A percentile compares a stretch with the other conserved stretches of the same genome.
These are phyloP conservation scores for Eurosta solidaginis DNA, from an alignment of 1,140 invertebrate species.

Conservation along the genomic window DNA sequence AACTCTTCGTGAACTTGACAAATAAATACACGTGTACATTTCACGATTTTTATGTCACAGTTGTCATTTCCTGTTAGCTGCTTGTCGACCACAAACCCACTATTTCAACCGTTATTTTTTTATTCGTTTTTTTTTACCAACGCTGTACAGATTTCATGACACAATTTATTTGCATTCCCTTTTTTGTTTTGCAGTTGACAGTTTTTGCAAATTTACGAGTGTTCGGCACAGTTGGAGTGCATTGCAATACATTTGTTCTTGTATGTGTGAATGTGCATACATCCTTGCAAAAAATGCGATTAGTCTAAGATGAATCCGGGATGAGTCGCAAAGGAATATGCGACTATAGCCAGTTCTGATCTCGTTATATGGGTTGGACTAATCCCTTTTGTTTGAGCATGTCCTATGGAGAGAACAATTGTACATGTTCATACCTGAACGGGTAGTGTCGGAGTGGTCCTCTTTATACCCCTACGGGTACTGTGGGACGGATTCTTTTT, in stretches of 20 bases:
- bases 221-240: background rate
- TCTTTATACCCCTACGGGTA: no score
- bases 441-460: no score
- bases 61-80: background rate
- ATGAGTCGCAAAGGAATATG: no score
- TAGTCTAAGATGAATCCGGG: no score
- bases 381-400: no score
- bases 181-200: constrained; percentile 11
- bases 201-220: background rate
- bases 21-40: background rate
- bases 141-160: background rate
- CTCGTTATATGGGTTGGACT: no score
- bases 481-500: no score
- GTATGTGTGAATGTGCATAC: background rate
- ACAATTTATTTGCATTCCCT: constrained; percentile 18
- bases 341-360: no score
- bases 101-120: background rate
- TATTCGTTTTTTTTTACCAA: background rate
- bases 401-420: no score
- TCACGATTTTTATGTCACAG: background rate
- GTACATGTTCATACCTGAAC: no score
- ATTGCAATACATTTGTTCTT: background rate
- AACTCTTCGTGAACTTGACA: no score
- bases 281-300: no score
- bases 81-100: background rate